phyloP scores from a whole-genome alignment of 2,797 vertebrate species.

The Neosilurus mollespiculum region DNA sequence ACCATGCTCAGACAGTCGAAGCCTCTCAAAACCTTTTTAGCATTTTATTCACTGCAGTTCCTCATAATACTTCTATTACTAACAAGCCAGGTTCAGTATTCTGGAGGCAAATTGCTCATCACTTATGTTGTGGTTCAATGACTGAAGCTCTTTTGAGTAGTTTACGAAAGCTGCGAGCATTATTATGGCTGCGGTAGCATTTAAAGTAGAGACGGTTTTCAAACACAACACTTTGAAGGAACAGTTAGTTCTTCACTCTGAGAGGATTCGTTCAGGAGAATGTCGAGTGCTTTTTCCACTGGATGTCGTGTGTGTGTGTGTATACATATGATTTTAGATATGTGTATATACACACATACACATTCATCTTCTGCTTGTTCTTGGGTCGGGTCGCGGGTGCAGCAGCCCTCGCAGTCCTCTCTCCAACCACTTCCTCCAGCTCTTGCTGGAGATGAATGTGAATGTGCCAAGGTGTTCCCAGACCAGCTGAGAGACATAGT shows the following conservation, averaged over 20 bases:
- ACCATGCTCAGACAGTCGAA: conserved; percentile 31
- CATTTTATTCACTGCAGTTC: conserved; percentile 2
- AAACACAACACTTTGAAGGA: neutral
- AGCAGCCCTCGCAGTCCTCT: too few species aligned
- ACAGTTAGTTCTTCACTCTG: neutral
- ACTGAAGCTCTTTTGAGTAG: neutral
- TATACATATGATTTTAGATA: too few species aligned
- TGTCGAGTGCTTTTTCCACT: neutral
- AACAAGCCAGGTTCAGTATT: neutral
- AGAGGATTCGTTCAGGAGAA: neutral
- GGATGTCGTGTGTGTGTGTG: too few species aligned
- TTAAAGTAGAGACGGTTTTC: neutral
- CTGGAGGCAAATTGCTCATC: conserved; percentile 30
- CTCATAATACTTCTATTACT: conserved; percentile 27
- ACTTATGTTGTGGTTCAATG: neutral
- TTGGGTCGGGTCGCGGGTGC: too few species aligned
- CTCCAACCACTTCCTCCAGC: too few species aligned
- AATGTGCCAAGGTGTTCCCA: too few species aligned
- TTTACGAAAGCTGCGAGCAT: neutral
- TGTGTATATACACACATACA: too few species aligned
- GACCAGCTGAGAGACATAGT: too few species aligned
- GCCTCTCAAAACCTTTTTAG: conserved; percentile 36
- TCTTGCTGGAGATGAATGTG: too few species aligned
- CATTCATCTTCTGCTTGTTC: too few species aligned
- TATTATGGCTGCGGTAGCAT: neutral